These are phyloP conservation scores for Watsonalla cultraria DNA, from an alignment of 2,888 invertebrate genomes.

Conservation along the genomic window DNA sequence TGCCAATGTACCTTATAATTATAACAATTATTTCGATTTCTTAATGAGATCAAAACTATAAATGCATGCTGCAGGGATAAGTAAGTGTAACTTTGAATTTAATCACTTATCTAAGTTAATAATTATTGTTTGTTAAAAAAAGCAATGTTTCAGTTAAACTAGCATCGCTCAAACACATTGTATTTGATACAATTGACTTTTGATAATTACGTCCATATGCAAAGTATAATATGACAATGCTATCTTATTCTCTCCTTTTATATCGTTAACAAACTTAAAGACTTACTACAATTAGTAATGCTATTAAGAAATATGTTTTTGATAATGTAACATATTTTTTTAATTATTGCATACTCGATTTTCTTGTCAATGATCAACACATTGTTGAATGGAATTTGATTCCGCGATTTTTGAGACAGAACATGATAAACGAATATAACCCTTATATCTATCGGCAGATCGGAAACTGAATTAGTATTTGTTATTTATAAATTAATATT, in stretches of 20 bases:
- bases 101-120: constrained; percentile 31
- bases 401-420: constrained; percentile 37
- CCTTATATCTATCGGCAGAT: constrained; percentile 26
- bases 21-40: constrained; percentile 24
- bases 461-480: constrained; percentile 23
- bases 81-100: constrained; percentile 2
- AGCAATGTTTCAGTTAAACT: constrained; percentile 51
- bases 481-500: constrained; percentile 47
- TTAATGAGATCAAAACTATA: constrained; percentile 68
- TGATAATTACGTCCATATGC: constrained; percentile 52
- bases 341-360: background rate
- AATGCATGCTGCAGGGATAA: constrained; percentile 60
- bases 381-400: constrained; percentile 49
- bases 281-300: constrained; percentile 28
- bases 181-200: constrained; percentile 74
- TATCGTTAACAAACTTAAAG: constrained; percentile 65
- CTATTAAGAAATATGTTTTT: background rate
- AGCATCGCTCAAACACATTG: constrained; percentile 53
- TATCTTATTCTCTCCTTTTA: constrained; percentile 76
- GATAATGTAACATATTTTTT: background rate
- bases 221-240: constrained; percentile 66
- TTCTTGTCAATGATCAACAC: background rate
- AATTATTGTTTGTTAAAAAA: constrained; percentile 36
- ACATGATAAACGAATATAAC: constrained; percentile 27
- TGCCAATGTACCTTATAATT: constrained; percentile 2